Evolutionary conservation across 2,888 invertebrate genomes (phyloP), one percentile per base, ranked within the genome.

Genomic region (Lasius platythorax): DNA sequence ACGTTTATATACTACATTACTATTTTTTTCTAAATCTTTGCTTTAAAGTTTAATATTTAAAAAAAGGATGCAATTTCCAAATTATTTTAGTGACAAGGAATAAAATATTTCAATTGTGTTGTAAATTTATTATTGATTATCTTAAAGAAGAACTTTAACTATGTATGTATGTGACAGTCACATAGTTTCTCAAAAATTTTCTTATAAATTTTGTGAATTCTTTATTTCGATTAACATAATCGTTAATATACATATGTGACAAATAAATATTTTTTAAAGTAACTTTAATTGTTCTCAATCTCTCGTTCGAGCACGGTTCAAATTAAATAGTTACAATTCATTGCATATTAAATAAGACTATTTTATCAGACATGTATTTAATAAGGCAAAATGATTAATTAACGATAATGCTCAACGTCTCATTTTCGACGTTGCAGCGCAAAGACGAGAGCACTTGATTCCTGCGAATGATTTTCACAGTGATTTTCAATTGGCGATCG

Each of bases 401-500:
- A 43, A 68, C 30, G 4, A 30, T 43, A 43, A 58, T 15, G 28
- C 9, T 9, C 12, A 12, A 6, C 8, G 4, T 33, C 11, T 64
- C 63, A 73, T 23, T 61, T 43, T 28, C 11, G 3, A 61, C 4
- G 33, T 18, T 61, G 30, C 8, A 63, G 11, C 18, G 15, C 8
- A 4, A 40, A 64, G 18, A 9, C 5, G 12, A 18, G 18, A n/a
- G 37, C 28, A 40, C n/a, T 23, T 23, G 43, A 15, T 58, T 37
- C 11, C 4, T 46, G 37, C 66, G 37, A 73, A 67, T 53, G 33
- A 72, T 67, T 67, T 61, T 63, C 58, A 67, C 64, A 18, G 12
- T 64, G 40, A 85, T 82, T 82, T 23, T 76, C 64, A 78, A 83
- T 66, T 66, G 64, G 18, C 50, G 46, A 74, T 61, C 37, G 53